Conservation (phyloP, 2,797 vertebrate species). For the Mastacembelus armatus region DNA sequence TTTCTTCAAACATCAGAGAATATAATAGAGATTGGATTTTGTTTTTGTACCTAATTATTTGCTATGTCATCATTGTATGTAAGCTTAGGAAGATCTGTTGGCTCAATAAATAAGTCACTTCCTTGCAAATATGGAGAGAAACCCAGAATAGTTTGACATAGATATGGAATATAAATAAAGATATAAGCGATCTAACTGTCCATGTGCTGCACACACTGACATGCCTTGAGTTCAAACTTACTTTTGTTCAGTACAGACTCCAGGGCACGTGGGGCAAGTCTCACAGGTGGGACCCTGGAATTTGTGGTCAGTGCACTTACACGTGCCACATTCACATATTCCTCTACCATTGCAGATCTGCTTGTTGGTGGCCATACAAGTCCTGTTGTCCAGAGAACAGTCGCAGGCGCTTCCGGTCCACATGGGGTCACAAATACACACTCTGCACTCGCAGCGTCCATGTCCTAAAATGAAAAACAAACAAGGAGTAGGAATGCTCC, state of each 20-base stretch:
- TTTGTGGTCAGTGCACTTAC: conserved; percentile 94
- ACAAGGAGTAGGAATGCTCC: neutral
- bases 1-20: neutral
- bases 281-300: conserved; percentile 97
- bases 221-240: conserved; percentile 73
- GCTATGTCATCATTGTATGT: too few species aligned
- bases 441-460: conserved; percentile 91
- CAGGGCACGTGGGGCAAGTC: conserved; percentile 94
- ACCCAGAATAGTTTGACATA: too few species aligned
- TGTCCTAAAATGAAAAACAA: conserved; percentile 83
- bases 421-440: conserved; percentile 90
- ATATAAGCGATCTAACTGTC: too few species aligned
- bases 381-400: conserved; percentile 89
- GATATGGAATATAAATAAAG: neutral
- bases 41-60: too few species aligned
- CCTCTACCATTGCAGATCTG: conserved; percentile 95
- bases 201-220: too few species aligned
- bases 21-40: too few species aligned
- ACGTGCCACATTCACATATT: conserved; percentile 89
- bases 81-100: too few species aligned
- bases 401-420: conserved; percentile 94
- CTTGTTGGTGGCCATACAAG: conserved; percentile 90
- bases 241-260: conserved; percentile 95
- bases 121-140: too few species aligned
- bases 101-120: too few species aligned